Evolutionary conservation across 2,113 vertebrate genomes (phyloP), one percentile per base, ranked within the genome.

Genomic region (Pelusios castaneus): DNA sequence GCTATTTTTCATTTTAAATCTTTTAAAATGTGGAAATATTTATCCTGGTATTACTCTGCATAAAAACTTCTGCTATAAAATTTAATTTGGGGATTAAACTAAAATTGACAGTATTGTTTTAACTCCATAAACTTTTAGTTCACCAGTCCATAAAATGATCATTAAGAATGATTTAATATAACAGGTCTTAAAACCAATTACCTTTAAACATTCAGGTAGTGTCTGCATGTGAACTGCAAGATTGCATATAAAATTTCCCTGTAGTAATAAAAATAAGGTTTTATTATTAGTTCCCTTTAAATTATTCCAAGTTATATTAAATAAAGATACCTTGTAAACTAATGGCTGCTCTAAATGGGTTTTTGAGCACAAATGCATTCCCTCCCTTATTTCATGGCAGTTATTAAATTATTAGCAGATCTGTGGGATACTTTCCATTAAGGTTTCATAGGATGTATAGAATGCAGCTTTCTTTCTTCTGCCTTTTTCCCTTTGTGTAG

Each of bases 131-230:
- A 34, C 38, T 47, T 38, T 41, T 80, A 56, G 52, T 45, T 16
- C 24, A 45, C 81, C 60, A 89, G 27, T 38, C 43, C 19, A 38
- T 34, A 82, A 76, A 77, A 77, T 19, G 54, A 78, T 78, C 31
- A 76, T 52, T 52, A 45, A 51, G 58, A 43, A n/a, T 58, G 45
- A 27, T 60, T n/a, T 67, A 54, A 43, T 34, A 67, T 51, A 54
- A 38, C 49, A 52, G 67, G 47, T 58, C 38, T 51, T 63, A 58
- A 70, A 86, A 90, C 25, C 43, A 51, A 5, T n/a, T 24, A 49
- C 19, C 4, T 17, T 5, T 41, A 34, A 55, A 63, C n/a, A 80
- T 76, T 25, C 0, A 2, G 29, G 16, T 22, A 22, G 3, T 2
- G 1, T 81, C 73, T 63, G 25, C 0, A 1, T 34, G 5, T n/a